Conservation (phyloP, 2,113 vertebrate species). For the Muntiacus reevesi region DNA sequence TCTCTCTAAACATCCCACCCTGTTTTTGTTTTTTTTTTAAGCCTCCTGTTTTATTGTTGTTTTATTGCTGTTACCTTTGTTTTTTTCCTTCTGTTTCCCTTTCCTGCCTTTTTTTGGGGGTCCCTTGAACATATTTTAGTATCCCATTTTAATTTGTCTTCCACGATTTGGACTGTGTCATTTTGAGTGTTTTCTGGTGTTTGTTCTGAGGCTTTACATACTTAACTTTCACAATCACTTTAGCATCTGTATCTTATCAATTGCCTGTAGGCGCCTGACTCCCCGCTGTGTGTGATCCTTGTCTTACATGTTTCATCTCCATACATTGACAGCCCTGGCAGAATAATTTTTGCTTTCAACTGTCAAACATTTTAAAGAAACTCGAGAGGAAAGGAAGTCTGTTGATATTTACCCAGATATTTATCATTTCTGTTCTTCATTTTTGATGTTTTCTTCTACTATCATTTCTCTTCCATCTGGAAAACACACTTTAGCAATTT, state of each 20-base stretch:
- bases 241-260: not conserved
- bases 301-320: not conserved
- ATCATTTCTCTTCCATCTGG: not conserved
- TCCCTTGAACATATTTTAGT: not conserved
- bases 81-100: not conserved
- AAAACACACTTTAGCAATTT: not conserved
- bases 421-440: not conserved
- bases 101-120: not conserved
- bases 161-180: not conserved
- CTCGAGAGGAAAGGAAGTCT: not conserved
- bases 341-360: not conserved
- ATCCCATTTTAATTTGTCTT: not conserved
- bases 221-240: not conserved
- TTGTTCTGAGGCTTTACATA: not conserved
- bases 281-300: too few relatives aligned
- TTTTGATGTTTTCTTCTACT: not conserved
- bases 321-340: rapidly evolving
- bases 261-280: not conserved
- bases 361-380: not conserved
- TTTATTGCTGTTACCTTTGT: not conserved
- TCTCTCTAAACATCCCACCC: too few relatives aligned
- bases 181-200: not conserved
- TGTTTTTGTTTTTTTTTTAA: not conserved
- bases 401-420: not conserved
- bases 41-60: not conserved